Percentiles rank a stretch among this genome's conserved stretches.
Evolutionary conservation across 30 jellyfish, hydroid and myxozoan genomes (phyloP).

Genomic region (Sanderia malayensis): DNA sequence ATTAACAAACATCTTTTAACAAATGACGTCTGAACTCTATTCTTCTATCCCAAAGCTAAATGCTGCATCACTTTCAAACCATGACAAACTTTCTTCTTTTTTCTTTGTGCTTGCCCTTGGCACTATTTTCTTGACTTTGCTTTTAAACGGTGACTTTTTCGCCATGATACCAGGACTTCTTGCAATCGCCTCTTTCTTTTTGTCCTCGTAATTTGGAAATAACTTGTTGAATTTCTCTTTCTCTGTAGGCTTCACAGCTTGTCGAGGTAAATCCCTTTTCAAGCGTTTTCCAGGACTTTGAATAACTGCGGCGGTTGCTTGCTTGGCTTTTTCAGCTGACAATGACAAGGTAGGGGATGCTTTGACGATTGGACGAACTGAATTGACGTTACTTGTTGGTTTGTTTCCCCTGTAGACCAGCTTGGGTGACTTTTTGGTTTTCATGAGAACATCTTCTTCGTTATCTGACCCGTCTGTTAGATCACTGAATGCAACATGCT

Average conservation of each 20-base stretch:
- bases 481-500: conserved; percentile 29
- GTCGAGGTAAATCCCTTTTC: conserved; percentile 8
- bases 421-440: conserved; percentile 22
- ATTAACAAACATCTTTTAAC: too few relatives aligned
- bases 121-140: conserved; percentile 58
- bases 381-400: conserved; percentile 9
- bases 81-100: conserved; percentile 52
- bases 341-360: conserved; percentile 28
- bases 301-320: background rate
- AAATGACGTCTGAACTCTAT: too few relatives aligned
- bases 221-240: conserved; percentile 42
- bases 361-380: conserved; percentile 41
- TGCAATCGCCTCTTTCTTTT: background rate
- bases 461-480: conserved; percentile 12
- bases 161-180: conserved; percentile 15
- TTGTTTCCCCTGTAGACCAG: conserved; percentile 1
- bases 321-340: background rate
- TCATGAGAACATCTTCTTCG: conserved; percentile 36
- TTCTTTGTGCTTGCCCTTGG: conserved; percentile 40
- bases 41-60: conserved; percentile 76
- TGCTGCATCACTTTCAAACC: conserved; percentile 88
- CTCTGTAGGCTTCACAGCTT: conserved; percentile 15
- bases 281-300: conserved; percentile 16
- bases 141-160: conserved; percentile 56
- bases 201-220: conserved; percentile 25